These are phyloP conservation scores for Hirudinaria manillensis DNA, from an alignment of 2,888 invertebrate species.

Conservation along the genomic window DNA sequence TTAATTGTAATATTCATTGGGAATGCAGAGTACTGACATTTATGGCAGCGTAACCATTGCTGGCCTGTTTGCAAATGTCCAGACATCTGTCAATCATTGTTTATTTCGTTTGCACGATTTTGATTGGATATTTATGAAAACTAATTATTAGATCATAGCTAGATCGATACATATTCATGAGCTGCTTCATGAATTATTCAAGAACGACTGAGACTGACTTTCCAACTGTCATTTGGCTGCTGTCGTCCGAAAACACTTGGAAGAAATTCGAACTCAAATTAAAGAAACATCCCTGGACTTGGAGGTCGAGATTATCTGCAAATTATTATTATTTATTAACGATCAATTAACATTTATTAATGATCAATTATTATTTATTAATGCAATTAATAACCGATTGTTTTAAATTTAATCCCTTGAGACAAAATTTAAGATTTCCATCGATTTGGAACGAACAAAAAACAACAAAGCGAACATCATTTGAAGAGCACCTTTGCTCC, in stretches of 20 bases:
- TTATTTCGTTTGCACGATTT: background rate
- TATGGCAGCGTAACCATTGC: background rate
- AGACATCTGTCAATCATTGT: background rate
- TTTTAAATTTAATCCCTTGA: background rate
- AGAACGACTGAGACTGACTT: background rate
- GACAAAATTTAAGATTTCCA: too few relatives aligned
- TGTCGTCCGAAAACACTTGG: background rate
- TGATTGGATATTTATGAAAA: background rate
- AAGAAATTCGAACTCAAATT: constrained; percentile 3
- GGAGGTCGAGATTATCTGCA: constrained; percentile 18
- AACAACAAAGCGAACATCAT: too few relatives aligned
- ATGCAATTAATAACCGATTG: background rate
- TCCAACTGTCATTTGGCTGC: background rate
- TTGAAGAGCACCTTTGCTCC: constrained; percentile 11
- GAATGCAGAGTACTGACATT: background rate
- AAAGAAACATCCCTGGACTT: constrained; percentile 15
- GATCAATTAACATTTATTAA: too few relatives aligned
- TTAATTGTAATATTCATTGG: background rate
- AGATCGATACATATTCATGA: background rate
- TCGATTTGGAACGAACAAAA: too few relatives aligned
- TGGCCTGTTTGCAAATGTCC: background rate
- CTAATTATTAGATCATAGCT: background rate
- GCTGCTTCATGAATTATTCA: too few relatives aligned
- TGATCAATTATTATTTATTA: too few relatives aligned
- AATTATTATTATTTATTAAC: background rate